These are phyloP conservation scores for Heliopora coerulea DNA, from an alignment of 92 coral and sea anemone genomes.

Conservation along the genomic window DNA sequence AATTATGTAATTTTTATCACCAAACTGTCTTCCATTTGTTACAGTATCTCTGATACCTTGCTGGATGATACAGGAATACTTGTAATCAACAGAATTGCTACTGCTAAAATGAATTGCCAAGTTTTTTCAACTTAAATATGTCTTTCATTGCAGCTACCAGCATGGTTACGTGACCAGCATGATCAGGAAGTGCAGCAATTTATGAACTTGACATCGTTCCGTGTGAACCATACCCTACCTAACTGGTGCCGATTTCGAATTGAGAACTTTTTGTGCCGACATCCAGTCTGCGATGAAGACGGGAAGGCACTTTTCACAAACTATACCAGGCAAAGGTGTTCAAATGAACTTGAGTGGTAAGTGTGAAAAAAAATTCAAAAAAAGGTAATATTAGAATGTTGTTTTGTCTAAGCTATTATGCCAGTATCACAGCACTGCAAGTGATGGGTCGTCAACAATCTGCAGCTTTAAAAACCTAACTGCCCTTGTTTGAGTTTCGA, in stretches of 20 bases:
- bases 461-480: too few species aligned
- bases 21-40: too few species aligned
- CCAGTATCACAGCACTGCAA: too few species aligned
- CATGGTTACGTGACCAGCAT: conserved; percentile 37
- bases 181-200: conserved; percentile 37
- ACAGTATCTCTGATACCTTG: too few species aligned
- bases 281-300: conserved; percentile 18
- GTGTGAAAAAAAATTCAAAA: background rate
- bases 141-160: conserved; percentile 22
- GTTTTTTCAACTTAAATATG: background rate
- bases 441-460: too few species aligned
- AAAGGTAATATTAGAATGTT: too few species aligned
- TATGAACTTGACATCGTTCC: conserved; percentile 36
- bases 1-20: too few species aligned
- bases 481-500: too few species aligned
- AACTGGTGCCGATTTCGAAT: conserved; percentile 31
- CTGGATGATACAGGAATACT: too few species aligned
- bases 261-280: conserved; percentile 32
- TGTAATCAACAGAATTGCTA: too few species aligned
- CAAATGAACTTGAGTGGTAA: conserved; percentile 35
- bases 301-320: conserved; percentile 28
- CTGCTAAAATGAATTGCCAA: too few species aligned
- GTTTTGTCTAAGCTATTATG: too few species aligned
- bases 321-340: conserved; percentile 37
- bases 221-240: conserved; percentile 35